Conservation (phyloP, 2,888 invertebrate genomes). For the Biston stratarius region DNA sequence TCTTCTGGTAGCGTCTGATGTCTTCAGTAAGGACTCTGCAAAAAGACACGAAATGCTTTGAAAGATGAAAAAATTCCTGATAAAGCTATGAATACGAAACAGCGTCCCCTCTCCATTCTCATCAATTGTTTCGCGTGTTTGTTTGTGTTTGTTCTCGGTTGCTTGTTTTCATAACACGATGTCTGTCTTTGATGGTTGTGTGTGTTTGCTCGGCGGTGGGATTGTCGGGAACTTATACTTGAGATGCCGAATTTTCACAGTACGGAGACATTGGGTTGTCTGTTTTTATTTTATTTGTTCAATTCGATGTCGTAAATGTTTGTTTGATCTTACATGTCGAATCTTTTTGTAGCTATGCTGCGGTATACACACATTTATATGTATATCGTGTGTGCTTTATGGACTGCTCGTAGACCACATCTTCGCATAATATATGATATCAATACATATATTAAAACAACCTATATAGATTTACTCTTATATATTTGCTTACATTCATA, state of each 20-base stretch:
- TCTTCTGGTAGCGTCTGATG: conserved; percentile 43
- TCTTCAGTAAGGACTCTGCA: conserved; percentile 50
- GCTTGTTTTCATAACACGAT: conserved; percentile 84
- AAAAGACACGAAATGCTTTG: conserved; percentile 57
- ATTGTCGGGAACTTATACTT: conserved; percentile 63
- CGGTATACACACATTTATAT: too few species aligned
- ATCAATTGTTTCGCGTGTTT: conserved; percentile 82
- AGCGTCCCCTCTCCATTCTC: conserved; percentile 63
- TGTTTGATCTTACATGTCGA: neutral
- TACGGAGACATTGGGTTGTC: conserved; percentile 28
- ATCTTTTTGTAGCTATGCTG: neutral
- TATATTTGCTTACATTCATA: too few species aligned
- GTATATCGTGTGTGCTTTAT: too few species aligned
- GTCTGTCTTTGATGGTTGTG: conserved; percentile 81
- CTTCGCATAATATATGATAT: too few species aligned
- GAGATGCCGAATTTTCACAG: conserved; percentile 57
- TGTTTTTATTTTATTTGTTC: conserved; percentile 34
- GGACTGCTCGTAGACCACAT: too few species aligned
- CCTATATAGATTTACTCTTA: too few species aligned
- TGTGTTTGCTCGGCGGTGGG: conserved; percentile 75
- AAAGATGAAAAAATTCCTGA: conserved; percentile 64
- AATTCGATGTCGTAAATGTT: neutral
- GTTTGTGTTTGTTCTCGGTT: conserved; percentile 81
- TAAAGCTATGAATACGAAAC: conserved; percentile 68
- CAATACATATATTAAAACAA: too few species aligned